Evolutionary conservation across 2,113 vertebrate species (phyloP).

Genomic region (Actenoides lindsayi): DNA sequence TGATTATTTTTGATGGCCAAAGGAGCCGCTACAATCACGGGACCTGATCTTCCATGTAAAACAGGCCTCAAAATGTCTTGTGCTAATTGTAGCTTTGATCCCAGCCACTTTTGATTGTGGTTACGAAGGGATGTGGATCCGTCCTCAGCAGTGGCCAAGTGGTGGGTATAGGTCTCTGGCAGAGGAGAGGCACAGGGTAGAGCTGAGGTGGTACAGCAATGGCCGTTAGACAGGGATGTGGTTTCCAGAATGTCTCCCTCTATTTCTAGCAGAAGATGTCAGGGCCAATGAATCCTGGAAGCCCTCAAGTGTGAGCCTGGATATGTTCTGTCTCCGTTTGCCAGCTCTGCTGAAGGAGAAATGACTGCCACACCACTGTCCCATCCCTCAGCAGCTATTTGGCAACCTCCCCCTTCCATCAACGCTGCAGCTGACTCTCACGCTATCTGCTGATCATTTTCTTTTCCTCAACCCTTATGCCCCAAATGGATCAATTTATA

Average conservation of each 20-base stretch:
- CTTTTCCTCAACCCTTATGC: not conserved
- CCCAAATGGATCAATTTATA: not conserved
- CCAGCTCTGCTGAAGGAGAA: conserved; percentile 43
- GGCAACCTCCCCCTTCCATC: conserved; percentile 2
- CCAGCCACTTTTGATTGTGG: not conserved
- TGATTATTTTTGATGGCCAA: not conserved
- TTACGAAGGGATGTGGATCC: not conserved
- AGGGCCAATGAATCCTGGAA: conserved; percentile 44
- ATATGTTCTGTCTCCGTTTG: not conserved
- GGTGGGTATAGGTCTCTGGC: not conserved
- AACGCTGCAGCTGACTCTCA: not conserved
- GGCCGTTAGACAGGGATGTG: not conserved
- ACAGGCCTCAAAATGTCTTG: not conserved
- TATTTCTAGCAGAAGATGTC: conserved; percentile 50
- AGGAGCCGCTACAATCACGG: not conserved
- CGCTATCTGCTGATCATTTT: not conserved
- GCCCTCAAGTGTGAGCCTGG: conserved; percentile 27
- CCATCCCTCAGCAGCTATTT: conserved; percentile 50
- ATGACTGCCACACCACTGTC: conserved; percentile 32
- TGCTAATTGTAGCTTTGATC: not conserved
- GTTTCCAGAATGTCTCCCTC: conserved; percentile 17
- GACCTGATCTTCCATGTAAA: not conserved
- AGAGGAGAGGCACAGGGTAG: not conserved
- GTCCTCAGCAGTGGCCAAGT: not conserved
- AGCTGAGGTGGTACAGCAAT: not conserved